Conservation (phyloP, 2,113 vertebrate genomes). For the Hippopotamus amphibius region DNA sequence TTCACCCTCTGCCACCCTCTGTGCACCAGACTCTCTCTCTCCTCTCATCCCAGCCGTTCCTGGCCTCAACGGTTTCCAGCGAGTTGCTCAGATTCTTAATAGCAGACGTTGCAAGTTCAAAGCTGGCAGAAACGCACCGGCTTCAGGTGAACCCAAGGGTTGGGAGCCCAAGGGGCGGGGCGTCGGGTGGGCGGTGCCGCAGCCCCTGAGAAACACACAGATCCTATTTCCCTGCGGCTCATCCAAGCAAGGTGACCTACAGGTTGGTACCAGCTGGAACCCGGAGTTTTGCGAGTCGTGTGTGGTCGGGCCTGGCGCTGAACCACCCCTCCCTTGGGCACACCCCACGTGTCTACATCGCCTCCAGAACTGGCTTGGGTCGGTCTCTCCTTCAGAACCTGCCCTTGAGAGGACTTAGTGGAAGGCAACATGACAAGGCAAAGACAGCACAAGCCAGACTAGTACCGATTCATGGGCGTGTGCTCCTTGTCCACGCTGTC, state of each 20-base stretch:
- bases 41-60: neutral
- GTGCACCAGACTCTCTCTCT: neutral
- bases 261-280: neutral
- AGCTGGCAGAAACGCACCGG: neutral
- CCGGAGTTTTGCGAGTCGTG: fast-evolving
- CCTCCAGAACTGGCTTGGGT: neutral
- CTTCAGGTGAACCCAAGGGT: fast-evolving
- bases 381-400: neutral
- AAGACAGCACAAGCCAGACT: too few species aligned
- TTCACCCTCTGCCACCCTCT: neutral
- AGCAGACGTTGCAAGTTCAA: neutral
- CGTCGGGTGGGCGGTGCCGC: fast-evolving
- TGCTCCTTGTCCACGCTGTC: neutral
- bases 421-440: neutral
- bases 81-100: neutral
- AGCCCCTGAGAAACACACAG: fast-evolving
- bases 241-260: neutral
- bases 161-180: too few species aligned
- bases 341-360: neutral
- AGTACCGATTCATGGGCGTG: neutral
- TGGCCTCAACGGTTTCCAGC: neutral
- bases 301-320: neutral
- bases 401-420: neutral
- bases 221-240: neutral
- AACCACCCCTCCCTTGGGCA: neutral